Base-by-base conservation (phyloP, 2,113 vertebrate genomes). In the Periophthalmodon schlosseri region DNA sequence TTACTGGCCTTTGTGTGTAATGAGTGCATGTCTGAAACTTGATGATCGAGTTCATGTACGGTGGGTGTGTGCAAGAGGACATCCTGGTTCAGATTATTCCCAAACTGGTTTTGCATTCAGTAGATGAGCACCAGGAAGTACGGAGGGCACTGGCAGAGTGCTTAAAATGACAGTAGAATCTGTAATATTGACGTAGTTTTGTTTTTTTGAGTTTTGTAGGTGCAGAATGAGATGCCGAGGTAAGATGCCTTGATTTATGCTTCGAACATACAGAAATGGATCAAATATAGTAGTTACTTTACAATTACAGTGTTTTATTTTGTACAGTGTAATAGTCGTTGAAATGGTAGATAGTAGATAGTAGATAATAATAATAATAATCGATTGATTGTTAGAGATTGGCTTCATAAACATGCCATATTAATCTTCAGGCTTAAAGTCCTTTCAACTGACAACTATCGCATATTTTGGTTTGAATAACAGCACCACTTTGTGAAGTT, bases 161-260 rank as follows among this genome's bases (percentile, higher is more conserved):
- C 63, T 39, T n/a, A 20, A 39, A n/a, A 36, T 39, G 63, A n/a
- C 34, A 44, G 12, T 20, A 21, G 1, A 65, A 65, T 44, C 33
- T 13, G 9, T 3, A 4, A 18, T n/a, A 65, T 20, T 44, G 10
- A n/a, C 5, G 15, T 18, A 18, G 28, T 12, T n/a, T 39, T 20
- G 5, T 1, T 18, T n/a, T 34, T 36, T 16, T 12, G 9, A 21
- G 21, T 13, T 58, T 58, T 60, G 21, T 28, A n/a, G 9, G 18
- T 39, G 34, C 33, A 39, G 63, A n/a, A 65, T 90, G 89, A 89
- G 56, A 73, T 11, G 9, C 46, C 61, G n/a, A 88, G 85, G 88
- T 91, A 74, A 91, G 89, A 46, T 63, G 85, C 79, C 83, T 89
- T 73, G 89, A 87, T 34, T 69, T 82, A 70, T 28, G 14, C 47